These are phyloP conservation scores for Scartelaos histophorus DNA, from an alignment of 2,113 vertebrate species.

Conservation along the genomic window DNA sequence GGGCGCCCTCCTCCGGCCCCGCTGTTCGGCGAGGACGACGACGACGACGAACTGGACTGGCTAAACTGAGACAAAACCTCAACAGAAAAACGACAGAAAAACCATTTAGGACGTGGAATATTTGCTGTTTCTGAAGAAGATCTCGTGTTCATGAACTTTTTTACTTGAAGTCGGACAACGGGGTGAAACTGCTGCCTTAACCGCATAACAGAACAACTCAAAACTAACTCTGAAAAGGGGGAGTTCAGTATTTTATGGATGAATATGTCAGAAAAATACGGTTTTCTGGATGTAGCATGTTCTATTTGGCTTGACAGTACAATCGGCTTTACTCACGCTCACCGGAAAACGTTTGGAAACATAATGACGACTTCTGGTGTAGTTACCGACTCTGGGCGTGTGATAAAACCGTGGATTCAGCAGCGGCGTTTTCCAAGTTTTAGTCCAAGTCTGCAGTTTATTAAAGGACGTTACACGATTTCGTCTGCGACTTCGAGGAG, in stretches of 20 bases:
- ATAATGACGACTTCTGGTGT: no score
- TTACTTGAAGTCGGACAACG: slow-evolving; percentile 1
- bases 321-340: background rate
- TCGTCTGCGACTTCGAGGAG: no score
- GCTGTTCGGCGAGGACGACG: slow-evolving; percentile 87
- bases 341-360: no score
- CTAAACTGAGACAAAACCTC: slow-evolving; percentile 76
- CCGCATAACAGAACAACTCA: background rate
- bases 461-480: no score
- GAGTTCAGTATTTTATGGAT: background rate
- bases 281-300: background rate
- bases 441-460: no score
- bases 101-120: background rate
- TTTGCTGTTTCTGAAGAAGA: background rate
- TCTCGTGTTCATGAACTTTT: slow-evolving; percentile 7
- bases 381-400: no score
- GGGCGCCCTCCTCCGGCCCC: slow-evolving; percentile 88
- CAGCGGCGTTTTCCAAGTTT: no score
- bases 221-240: background rate
- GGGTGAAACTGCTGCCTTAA: slow-evolving; percentile 3
- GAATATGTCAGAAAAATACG: background rate
- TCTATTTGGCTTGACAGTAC: background rate
- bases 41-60: slow-evolving; percentile 89
- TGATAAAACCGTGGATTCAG: no score
- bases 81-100: background rate